phyloP scores from a whole-genome alignment of 2,113 vertebrate genomes.

The Sinocyclocheilus grahami region DNA sequence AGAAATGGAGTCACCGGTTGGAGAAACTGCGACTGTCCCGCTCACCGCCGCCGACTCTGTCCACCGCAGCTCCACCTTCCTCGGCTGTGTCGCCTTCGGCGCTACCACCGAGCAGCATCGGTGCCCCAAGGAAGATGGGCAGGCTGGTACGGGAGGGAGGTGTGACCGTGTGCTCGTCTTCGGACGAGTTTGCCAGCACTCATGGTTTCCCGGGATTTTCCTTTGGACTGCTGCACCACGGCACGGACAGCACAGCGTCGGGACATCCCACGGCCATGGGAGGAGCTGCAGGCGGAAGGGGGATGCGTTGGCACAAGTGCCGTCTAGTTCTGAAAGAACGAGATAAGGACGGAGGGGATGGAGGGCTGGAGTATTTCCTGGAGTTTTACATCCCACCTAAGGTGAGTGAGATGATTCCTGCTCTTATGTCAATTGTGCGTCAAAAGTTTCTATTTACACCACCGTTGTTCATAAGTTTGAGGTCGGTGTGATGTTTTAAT shows the following conservation, averaged over 20 bases:
- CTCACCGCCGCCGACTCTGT: conserved; percentile 71
- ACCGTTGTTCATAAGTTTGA: not conserved
- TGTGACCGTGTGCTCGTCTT: conserved; percentile 75
- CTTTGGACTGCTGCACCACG: conserved; percentile 75
- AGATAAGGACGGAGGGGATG: conserved; percentile 73
- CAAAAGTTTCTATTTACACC: not conserved
- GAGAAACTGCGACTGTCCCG: conserved; percentile 83
- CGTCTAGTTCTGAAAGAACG: conserved; percentile 83
- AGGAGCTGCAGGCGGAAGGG: conserved; percentile 70
- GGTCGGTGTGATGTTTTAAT: not conserved
- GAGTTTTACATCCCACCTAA: conserved; percentile 93
- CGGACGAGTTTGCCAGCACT: conserved; percentile 68
- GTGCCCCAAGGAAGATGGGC: conserved; percentile 64
- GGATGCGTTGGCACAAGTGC: conserved; percentile 86
- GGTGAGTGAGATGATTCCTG: conserved; percentile 67
- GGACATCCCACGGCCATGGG: conserved; percentile 66
- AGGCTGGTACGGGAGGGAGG: conserved; percentile 78
- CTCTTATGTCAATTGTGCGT: not conserved
- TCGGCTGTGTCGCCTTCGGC: conserved; percentile 57
- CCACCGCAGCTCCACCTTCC: not conserved
- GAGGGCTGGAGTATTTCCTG: conserved; percentile 83
- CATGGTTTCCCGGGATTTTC: conserved; percentile 75
- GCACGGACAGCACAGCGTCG: conserved; percentile 63
- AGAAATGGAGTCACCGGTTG: conserved; percentile 88
- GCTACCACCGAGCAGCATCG: conserved; percentile 65